A percentile compares a stretch with the other conserved stretches of the same genome.
phyloP scores from a whole-genome alignment of 2,113 vertebrate species.

The Acrocephalus kingi region DNA sequence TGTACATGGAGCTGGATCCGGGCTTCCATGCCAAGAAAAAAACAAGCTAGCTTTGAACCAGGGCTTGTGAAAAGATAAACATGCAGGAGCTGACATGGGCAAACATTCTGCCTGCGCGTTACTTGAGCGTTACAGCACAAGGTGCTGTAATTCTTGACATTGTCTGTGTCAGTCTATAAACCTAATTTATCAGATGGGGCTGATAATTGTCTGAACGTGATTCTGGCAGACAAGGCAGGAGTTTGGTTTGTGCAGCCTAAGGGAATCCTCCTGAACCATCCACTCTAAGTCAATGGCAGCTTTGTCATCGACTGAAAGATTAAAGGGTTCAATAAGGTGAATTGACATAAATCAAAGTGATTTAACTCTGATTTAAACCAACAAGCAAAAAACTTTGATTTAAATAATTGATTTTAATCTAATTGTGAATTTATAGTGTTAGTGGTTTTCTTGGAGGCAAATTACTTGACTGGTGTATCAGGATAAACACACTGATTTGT shows the following conservation, averaged over 20 bases:
- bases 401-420: conserved; percentile 49
- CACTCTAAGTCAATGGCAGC: background rate
- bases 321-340: conserved; percentile 22
- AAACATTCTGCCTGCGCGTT: background rate
- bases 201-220: background rate
- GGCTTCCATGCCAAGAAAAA: background rate
- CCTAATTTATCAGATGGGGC: background rate
- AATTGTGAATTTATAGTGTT: conserved; percentile 23
- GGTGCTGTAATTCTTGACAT: background rate
- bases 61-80: background rate
- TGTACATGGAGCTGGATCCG: background rate
- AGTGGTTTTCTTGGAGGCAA: background rate
- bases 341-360: conserved; percentile 14
- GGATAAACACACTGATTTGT: background rate
- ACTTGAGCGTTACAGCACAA: fast-evolving
- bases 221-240: background rate
- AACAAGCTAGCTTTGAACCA: background rate
- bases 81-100: fast-evolving
- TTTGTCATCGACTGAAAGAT: conserved; percentile 28
- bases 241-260: background rate
- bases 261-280: background rate
- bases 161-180: background rate
- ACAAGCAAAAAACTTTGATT: conserved; percentile 33
- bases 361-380: conserved; percentile 28
- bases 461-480: background rate